Evolutionary conservation across 2,113 vertebrate species (phyloP), one percentile per base, ranked within the genome.

Genomic region (Alligator sinensis): DNA sequence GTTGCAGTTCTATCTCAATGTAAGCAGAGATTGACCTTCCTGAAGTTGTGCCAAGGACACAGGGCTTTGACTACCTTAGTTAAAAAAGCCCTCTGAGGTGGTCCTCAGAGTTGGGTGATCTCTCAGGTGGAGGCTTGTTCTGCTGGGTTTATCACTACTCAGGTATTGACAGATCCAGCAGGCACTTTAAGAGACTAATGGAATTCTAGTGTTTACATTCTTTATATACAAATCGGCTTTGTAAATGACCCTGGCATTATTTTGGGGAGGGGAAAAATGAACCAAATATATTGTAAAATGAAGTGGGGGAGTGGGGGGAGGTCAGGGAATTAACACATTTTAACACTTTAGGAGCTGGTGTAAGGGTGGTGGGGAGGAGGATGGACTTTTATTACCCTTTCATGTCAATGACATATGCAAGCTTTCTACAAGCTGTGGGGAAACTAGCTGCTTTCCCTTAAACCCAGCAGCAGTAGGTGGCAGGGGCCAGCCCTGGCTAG

Each of bases 381-480:
- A 47, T 47, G 47, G 47, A 47, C 47, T 47, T 18, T n/a, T 17
- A 30, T 68, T 30, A n/a, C 64, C 27, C n/a, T n/a, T 68, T 68
- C 17, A 10, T 9, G 30, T 68, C 16, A 68, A 30, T 68, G 64
- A 68, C 3, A 9, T 68, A 4, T 16, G 30, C 64, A 68, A 30
- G n/a, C 64, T 68, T 68, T 68, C 28, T 19, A 30, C 19, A 68
- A 30, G 64, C 28, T 30, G n/a, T 68, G n/a, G 64, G 30, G 70
- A 47, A 24, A 47, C 3, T 25, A 22, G 34, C 34, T 74, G 34
- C 70, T 47, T 47, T 74, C 34, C 34, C 9, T 5, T 47, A 24
- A 34, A 13, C 70, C 11, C 19, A 25, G 77, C 0, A 1, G 6
- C 58, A 0, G 0, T 60, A 75, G 74, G 8, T 3, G 75, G 66